Conservation (phyloP, 2,113 vertebrate species). For the Lota lota region DNA sequence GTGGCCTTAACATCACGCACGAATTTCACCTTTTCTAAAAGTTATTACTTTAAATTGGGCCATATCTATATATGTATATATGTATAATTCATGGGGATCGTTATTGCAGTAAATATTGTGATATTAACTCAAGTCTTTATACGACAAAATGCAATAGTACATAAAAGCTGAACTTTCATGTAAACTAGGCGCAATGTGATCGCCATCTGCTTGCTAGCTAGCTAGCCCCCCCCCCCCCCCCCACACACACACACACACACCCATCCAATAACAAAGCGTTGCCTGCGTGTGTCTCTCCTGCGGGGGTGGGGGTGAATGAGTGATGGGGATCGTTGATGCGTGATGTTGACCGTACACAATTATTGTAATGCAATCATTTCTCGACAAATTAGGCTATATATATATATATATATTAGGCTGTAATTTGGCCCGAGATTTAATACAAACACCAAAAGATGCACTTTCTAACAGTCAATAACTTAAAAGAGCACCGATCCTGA, state of each 20-base stretch:
- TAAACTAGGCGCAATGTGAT: slow-evolving; percentile 45
- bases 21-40: no score
- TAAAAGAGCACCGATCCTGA: background rate
- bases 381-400: slow-evolving; percentile 15
- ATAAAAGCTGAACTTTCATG: slow-evolving; percentile 54
- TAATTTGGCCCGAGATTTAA: no score
- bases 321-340: slow-evolving; percentile 59
- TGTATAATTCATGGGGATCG: background rate
- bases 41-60: no score
- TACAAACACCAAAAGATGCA: background rate
- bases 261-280: slow-evolving; percentile 70
- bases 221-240: no score
- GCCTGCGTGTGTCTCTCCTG: slow-evolving; percentile 53
- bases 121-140: background rate
- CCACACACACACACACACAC: no score
- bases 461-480: background rate
- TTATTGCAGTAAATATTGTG: no score
- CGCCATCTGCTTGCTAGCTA: slow-evolving; percentile 53
- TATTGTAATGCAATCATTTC: slow-evolving; percentile 36
- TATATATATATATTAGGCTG: no score
- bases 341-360: slow-evolving; percentile 52
- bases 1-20: no score
- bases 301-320: slow-evolving; percentile 49
- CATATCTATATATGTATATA: no score
- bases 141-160: slow-evolving; percentile 5